Base-by-base conservation (phyloP, 2,113 vertebrate genomes). In the Glaucomys volans region DNA sequence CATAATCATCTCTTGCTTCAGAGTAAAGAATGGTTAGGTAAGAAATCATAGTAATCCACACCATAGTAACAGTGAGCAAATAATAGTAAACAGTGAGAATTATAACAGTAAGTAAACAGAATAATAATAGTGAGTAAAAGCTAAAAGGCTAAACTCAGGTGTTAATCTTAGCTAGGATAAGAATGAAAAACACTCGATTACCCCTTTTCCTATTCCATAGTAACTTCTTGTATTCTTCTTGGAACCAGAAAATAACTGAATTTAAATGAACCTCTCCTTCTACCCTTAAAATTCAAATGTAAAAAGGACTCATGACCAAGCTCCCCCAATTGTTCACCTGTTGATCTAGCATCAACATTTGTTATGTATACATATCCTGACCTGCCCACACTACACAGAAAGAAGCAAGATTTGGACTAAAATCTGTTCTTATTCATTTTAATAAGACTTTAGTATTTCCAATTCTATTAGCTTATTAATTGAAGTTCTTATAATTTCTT, bases 351-450 rank as follows among this genome's bases (percentile, higher is more conserved):
- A 83, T 6, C 54, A 57, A 22, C 54, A 57, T 16, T 3, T 24
- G 54, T 50, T 50, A 77, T 11, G 35, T 30, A 30, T 12, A 82
- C 2, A 67, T 12, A 87, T 50, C 42, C 57, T 57, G 54, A 75
- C 9, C 35, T 44, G 24, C 22, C 87, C 64, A 44, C 9, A 71
- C 35, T 52, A 52, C 10, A 67, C 18, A 71, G 5, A 87, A 93
- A 72, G 54, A 80, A 89, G n/a, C 9, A 83, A 83, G 54, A 87
- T n/a, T n/a, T 42, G 18, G n/a, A 94, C 75, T 72, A 62, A 77
- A 91, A 69, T 92, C 32, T 67, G 20, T 26, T 37, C 35, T 89
- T 91, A 76, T 7, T 80, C 24, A 35, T 79, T 95, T 44, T 89
- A 92, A 71, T 52, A 59, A 88, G 77, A 71, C 4, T 35, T 42